Evolutionary conservation across 2,113 vertebrate genomes (phyloP), one percentile per base, ranked within the genome.

Genomic region (Dryoscopus gambensis): DNA sequence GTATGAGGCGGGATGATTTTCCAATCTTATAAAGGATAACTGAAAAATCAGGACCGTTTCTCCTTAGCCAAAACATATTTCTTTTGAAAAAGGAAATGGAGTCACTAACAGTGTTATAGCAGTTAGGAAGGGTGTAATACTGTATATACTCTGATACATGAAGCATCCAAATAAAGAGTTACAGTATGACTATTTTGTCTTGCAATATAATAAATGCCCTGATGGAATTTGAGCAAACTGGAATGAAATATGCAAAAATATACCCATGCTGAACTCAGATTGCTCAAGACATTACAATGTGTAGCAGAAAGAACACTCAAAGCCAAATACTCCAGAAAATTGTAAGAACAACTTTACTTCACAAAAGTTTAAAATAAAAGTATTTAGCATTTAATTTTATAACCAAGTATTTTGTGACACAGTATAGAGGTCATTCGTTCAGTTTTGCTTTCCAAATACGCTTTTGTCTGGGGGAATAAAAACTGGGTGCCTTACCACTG

Each of bases 401-500:
- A 62, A 59, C 5, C 22, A 73, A 57, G 9, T 67, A 67, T 27
- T 88, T 56, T 70, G 15, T 42, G 18, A 27, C 15, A 49, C 28
- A 93, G 17, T 5, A 6, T 62, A 82, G 13, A 65, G 14, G 33
- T 44, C 20, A 47, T 47, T 22, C 44, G 16, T 63, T 90, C 37
- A 82, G 23, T 71, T 89, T 67, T 88, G 22, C 10, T 84, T 91
- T 65, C 68, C 74, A 76, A 81, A 78, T 39, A 57, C 4, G 14
- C 2, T 59, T 46, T 46, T 17, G 3, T 67, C 20, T 56, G 13
- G 8, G 13, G 30, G 81, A 82, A 49, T 39, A 19, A 60, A 90
- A 91, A 73, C 22, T 46, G 14, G 7, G 0, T 67, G 40, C 37
- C 97, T 98, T 95, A 99, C 98, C 98, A 98, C 93, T 59, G 97